phyloP scores from a whole-genome alignment of 2,888 invertebrate species.

The Augochlorella aurata region DNA sequence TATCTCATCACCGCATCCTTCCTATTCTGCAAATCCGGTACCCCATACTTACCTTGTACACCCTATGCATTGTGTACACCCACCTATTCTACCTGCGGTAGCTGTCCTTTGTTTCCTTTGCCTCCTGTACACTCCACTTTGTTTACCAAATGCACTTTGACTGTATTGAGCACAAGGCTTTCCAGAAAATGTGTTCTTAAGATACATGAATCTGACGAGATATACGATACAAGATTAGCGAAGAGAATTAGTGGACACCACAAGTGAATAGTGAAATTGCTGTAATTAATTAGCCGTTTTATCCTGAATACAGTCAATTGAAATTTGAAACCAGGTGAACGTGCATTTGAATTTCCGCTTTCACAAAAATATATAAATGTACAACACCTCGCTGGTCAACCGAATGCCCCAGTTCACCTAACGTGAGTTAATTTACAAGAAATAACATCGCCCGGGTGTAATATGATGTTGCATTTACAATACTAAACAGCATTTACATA shows the following conservation, averaged over 20 bases:
- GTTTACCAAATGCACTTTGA: conserved; percentile 4
- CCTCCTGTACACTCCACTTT: not conserved
- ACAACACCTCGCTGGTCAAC: not conserved
- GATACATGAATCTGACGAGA: not conserved
- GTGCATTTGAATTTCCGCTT: not conserved
- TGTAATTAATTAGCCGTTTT: not conserved
- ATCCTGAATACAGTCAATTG: not conserved
- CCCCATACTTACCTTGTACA: not conserved
- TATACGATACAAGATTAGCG: not conserved
- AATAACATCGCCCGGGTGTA: not conserved
- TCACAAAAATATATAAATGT: not conserved
- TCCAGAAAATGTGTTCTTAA: not conserved
- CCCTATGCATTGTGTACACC: not conserved
- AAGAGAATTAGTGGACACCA: not conserved
- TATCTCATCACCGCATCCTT: not conserved
- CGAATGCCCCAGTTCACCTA: not conserved
- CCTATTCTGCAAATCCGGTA: not conserved
- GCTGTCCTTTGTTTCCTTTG: not conserved
- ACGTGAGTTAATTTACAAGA: not conserved
- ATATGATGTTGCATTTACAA: not conserved
- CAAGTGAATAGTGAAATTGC: too few species aligned
- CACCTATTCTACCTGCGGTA: not conserved
- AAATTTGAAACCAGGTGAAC: not conserved
- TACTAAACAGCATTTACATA: not conserved
- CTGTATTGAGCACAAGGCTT: not conserved